Conservation (phyloP, 2,113 vertebrate species). For the Ciconia boyciana region DNA sequence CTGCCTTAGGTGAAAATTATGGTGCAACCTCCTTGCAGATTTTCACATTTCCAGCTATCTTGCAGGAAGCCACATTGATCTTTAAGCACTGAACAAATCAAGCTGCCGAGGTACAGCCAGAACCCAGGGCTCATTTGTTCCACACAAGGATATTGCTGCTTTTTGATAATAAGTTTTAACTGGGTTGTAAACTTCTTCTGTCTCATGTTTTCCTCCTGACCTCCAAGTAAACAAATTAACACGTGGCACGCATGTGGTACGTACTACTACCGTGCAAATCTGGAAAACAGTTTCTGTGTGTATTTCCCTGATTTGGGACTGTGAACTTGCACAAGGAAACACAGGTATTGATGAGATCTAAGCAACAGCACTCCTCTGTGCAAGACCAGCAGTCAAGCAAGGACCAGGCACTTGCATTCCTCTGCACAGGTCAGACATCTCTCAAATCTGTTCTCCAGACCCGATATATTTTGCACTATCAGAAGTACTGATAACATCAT, state of each 20-base stretch:
- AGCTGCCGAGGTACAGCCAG: background rate
- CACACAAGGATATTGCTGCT: background rate
- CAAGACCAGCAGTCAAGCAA: background rate
- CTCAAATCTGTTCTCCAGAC: background rate
- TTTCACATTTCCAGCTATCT: background rate
- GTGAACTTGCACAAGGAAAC: background rate
- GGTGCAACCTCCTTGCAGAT: background rate
- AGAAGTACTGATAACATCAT: background rate
- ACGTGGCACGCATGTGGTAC: background rate
- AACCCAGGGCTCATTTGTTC: background rate
- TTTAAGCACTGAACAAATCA: background rate
- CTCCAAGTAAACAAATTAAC: background rate
- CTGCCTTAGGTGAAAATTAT: background rate
- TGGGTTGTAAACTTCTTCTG: background rate
- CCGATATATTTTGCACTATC: background rate
- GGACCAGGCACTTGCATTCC: background rate
- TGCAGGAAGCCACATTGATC: background rate
- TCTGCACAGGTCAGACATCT: background rate
- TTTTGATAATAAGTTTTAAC: constrained; percentile 15
- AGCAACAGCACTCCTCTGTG: background rate
- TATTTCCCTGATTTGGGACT: background rate
- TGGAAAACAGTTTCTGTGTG: background rate
- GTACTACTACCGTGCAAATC: background rate
- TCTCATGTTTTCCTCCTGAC: background rate
- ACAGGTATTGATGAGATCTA: background rate